A percentile compares a stretch with the other conserved stretches of the same genome.
These are phyloP conservation scores for Ennomos quercinarius DNA, from an alignment of 2,888 invertebrate species.

Conservation along the genomic window DNA sequence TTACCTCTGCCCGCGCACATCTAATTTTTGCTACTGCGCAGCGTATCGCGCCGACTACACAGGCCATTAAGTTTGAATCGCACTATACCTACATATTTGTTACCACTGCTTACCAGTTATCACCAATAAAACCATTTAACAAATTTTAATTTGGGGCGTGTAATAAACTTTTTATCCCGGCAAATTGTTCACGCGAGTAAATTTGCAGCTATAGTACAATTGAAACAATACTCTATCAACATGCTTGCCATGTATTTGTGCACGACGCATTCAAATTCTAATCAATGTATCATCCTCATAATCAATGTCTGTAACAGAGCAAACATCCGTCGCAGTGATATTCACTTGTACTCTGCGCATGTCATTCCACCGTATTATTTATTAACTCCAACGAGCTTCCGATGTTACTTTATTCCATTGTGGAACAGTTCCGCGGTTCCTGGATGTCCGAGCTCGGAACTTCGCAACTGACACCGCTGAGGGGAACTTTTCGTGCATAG, in stretches of 20 bases:
- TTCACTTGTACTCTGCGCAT: slow-evolving; percentile 76
- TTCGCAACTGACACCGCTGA: slow-evolving; percentile 77
- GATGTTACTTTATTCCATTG: slow-evolving; percentile 85
- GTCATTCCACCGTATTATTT: slow-evolving; percentile 83
- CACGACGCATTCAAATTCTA: slow-evolving; percentile 41
- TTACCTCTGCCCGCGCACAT: no score
- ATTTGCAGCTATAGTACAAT: no score
- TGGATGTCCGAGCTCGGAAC: slow-evolving; percentile 78
- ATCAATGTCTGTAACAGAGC: slow-evolving; percentile 51
- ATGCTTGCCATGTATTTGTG: slow-evolving; percentile 12
- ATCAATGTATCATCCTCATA: slow-evolving; percentile 62
- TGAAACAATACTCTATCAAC: no score
- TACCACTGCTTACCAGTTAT: no score
- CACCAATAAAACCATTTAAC: no score
- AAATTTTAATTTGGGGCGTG: no score
- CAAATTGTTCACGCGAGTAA: no score
- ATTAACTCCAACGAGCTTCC: slow-evolving; percentile 85
- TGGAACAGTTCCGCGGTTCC: slow-evolving; percentile 74
- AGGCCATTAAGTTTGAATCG: no score
- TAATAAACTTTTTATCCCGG: no score
- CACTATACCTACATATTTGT: no score
- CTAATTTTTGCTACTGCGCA: no score
- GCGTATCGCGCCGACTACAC: no score
- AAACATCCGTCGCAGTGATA: slow-evolving; percentile 77
- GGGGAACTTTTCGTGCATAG: slow-evolving; percentile 83